phyloP scores from a whole-genome alignment of 92 coral and sea anemone species.

The Actinernus sp. region DNA sequence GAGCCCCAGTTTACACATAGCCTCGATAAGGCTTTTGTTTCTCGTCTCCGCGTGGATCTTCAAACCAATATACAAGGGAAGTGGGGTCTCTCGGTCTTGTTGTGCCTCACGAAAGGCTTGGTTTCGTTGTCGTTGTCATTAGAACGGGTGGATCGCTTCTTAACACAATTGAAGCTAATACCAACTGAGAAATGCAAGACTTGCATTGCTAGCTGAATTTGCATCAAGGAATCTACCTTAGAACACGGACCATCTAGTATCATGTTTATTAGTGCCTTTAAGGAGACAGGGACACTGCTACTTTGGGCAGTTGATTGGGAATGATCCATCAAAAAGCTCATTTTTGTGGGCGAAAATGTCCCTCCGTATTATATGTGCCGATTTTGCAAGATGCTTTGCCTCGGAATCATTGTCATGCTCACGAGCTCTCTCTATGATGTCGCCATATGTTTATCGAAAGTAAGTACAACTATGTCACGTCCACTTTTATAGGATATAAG shows the following conservation, averaged over 20 bases:
- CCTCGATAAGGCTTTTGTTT: no score
- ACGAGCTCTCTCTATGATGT: slow-evolving; percentile 20
- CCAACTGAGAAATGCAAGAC: no score
- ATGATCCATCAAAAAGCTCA: slow-evolving; percentile 37
- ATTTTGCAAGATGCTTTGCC: slow-evolving; percentile 54
- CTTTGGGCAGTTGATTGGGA: slow-evolving; percentile 23
- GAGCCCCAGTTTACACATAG: no score
- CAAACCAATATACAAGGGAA: no score
- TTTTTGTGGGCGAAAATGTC: slow-evolving; percentile 39
- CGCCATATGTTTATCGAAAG: slow-evolving; percentile 36
- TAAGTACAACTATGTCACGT: slow-evolving; percentile 24
- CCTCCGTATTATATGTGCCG: no score
- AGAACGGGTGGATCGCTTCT: no score
- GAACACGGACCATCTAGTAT: slow-evolving; percentile 55
- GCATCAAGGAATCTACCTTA: slow-evolving; percentile 6
- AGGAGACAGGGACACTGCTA: slow-evolving; percentile 31
- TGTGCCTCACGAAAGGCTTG: no score
- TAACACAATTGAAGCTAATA: no score
- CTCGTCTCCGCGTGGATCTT: no score
- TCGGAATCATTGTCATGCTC: slow-evolving; percentile 48
- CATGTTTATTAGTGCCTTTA: slow-evolving; percentile 44
- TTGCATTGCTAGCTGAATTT: no score
- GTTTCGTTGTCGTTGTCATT: no score
- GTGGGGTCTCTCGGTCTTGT: no score
- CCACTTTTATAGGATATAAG: slow-evolving; percentile 30